Conservation (phyloP, 53 echinoderm and acorn worm genomes). For the Mesocentrotus franciscanus region DNA sequence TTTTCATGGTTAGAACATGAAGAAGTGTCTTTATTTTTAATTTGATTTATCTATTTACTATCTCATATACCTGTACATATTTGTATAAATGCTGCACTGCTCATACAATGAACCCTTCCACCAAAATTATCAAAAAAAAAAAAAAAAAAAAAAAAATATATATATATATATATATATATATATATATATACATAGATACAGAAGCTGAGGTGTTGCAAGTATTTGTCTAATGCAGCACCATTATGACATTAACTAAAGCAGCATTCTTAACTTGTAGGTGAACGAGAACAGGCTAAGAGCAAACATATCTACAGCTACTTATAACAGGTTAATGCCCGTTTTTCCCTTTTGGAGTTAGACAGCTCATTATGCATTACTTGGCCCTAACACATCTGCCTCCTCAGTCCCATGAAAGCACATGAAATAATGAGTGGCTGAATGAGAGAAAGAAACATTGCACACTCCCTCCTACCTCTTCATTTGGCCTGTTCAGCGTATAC, state of each 20-base stretch:
- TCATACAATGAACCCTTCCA: too few relatives aligned
- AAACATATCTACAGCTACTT: not conserved
- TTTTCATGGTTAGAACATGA: too few relatives aligned
- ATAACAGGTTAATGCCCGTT: not conserved
- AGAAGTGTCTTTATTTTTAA: too few relatives aligned
- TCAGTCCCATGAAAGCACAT: not conserved
- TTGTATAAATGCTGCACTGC: too few relatives aligned
- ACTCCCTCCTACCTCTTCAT: slow-evolving; percentile 86
- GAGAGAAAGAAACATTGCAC: not conserved
- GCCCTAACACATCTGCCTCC: not conserved
- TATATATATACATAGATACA: too few relatives aligned
- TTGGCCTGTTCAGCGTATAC: slow-evolving; percentile 89
- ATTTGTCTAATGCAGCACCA: too few relatives aligned
- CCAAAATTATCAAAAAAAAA: too few relatives aligned
- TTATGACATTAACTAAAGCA: not conserved
- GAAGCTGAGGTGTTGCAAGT: too few relatives aligned
- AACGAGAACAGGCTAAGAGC: not conserved
- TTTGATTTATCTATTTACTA: too few relatives aligned
- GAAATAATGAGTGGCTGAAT: not conserved
- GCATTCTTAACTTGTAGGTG: not conserved
- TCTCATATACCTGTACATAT: too few relatives aligned
- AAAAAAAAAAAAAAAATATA: too few relatives aligned
- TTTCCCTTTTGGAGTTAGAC: not conserved
- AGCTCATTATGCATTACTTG: not conserved
- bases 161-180: too few relatives aligned